Evolutionary conservation across 2,113 vertebrate species (phyloP).

Genomic region (Lepisosteus oculatus): DNA sequence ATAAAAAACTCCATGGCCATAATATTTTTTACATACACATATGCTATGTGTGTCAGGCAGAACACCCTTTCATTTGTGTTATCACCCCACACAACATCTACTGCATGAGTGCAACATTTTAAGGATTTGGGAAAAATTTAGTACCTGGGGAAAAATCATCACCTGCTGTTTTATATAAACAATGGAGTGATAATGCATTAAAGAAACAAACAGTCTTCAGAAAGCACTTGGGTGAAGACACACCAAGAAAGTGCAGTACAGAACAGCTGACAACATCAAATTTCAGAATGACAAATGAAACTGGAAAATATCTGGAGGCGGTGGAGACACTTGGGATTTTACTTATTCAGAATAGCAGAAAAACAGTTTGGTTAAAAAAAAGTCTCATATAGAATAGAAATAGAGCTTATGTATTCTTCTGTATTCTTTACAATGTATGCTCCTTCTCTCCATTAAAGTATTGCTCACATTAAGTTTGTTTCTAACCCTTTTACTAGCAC

Average conservation of each 20-base stretch:
- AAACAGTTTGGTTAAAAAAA: constrained; percentile 37
- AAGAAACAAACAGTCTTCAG: constrained; percentile 40
- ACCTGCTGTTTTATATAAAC: constrained; percentile 2
- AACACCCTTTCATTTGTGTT: too few species aligned
- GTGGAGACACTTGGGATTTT: constrained; percentile 53
- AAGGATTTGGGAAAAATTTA: too few species aligned
- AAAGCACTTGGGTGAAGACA: constrained; percentile 28
- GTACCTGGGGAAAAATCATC: background rate
- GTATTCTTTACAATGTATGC: too few species aligned
- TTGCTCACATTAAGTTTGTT: too few species aligned
- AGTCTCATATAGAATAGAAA: constrained; percentile 27
- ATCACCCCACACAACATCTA: too few species aligned
- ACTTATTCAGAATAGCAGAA: constrained; percentile 43
- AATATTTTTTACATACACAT: too few species aligned
- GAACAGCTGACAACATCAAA: constrained; percentile 64
- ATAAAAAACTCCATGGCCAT: too few species aligned
- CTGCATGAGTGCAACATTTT: too few species aligned
- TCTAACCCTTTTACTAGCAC: too few species aligned
- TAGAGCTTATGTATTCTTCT: background rate
- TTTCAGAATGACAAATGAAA: constrained; percentile 66
- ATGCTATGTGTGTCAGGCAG: too few species aligned
- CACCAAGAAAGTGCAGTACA: constrained; percentile 20
- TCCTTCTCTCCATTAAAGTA: too few species aligned
- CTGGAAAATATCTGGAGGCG: constrained; percentile 59
- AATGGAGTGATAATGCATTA: constrained; percentile 3